phyloP scores from a whole-genome alignment of 2,113 vertebrate species.

The Antechinus flavipes region DNA sequence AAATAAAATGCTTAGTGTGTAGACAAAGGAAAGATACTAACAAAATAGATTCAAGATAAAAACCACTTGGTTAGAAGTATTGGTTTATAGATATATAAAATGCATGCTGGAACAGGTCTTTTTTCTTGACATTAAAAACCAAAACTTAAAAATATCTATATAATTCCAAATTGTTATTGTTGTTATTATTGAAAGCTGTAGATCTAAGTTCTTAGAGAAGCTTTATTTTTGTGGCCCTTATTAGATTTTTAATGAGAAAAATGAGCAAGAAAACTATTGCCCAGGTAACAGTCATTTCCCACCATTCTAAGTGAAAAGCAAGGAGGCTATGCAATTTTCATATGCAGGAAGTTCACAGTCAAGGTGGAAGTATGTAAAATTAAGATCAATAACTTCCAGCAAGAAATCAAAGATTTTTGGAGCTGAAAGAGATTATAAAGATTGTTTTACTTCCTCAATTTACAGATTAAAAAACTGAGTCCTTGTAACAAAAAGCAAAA shows the following conservation, averaged over 20 bases:
- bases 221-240: background rate
- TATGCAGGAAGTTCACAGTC: background rate
- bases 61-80: constrained; percentile 48
- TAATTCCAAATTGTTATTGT: background rate
- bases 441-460: constrained; percentile 25
- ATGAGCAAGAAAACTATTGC: background rate
- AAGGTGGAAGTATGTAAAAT: background rate
- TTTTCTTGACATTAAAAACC: constrained; percentile 41
- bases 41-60: constrained; percentile 16
- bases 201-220: constrained; percentile 15
- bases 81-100: constrained; percentile 55
- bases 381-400: background rate
- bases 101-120: constrained; percentile 38
- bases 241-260: constrained; percentile 34
- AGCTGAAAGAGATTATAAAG: background rate
- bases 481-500: background rate
- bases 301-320: background rate
- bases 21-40: constrained; percentile 36
- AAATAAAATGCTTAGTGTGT: constrained; percentile 41
- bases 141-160: constrained; percentile 39
- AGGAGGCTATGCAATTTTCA: background rate
- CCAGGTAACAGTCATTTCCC: background rate
- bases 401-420: background rate
- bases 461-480: constrained; percentile 10
- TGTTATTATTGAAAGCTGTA: constrained; percentile 45